Evolutionary conservation across 2,888 invertebrate genomes (phyloP), one percentile per base, ranked within the genome.

Genomic region (Caenorhabditis drosophilae): DNA sequence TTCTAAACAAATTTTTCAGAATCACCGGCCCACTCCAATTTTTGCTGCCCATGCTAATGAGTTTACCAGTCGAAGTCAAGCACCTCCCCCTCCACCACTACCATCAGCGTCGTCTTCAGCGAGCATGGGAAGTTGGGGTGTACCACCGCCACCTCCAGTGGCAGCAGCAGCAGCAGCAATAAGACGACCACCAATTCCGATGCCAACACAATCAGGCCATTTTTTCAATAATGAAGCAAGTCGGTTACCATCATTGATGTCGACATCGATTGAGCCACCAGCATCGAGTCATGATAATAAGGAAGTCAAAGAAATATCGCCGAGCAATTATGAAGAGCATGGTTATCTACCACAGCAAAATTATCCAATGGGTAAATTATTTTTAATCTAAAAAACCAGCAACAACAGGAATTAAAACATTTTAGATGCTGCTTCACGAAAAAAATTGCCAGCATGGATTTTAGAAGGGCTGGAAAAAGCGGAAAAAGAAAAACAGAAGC

Each of bases 381-480:
- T 7, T n/a, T n/a, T 36, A 36, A 15, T 36, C n/a, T 36, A 36
- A 12, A 31, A 31, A 9, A 9, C n/a, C n/a, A n/a, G 36, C 4
- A n/a, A n/a, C 4, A 36, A n/a, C 7, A n/a, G 7, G 16, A n/a
- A n/a, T 36, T n/a, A n/a, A n/a, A n/a, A n/a, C n/a, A n/a, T n/a
- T 36, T 36, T 54, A 52, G 73, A 75, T 50, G 63, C 61, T 18
- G 62, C 59, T 38, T 59, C 68, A 2, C 60, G 78, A 11, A 81
- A 80, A 31, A 69, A 70, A 53, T 87, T 97, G 22, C 97, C 97
- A n/a, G 92, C 92, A 0, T 97, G 97, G 97, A 95, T 97, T 72
- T 88, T 95, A 84, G 95, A 93, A 87, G 95, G 95, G 31, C 86
- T 97, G 73, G 96, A 96, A 84, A 96, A 96, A 87, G 95, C 96